These are phyloP conservation scores for Vulpes vulpes DNA, from an alignment of 2,113 vertebrate species.

Conservation along the genomic window DNA sequence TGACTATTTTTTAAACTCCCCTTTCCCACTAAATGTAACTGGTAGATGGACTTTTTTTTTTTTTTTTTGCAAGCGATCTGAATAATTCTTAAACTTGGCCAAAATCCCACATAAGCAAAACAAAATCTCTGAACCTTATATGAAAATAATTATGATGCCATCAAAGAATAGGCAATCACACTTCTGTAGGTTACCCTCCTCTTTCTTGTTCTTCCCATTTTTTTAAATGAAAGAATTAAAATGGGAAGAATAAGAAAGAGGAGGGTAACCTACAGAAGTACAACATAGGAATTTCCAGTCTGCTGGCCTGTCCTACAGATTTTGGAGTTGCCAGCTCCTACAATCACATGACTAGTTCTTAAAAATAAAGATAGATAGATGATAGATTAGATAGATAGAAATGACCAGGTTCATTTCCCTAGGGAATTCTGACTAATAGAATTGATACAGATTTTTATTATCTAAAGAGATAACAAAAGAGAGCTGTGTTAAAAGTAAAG, in stretches of 20 bases:
- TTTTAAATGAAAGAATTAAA: neutral
- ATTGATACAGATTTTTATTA: neutral
- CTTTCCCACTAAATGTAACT: neutral
- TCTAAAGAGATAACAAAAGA: neutral
- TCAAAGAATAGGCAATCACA: neutral
- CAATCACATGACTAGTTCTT: neutral
- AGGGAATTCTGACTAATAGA: neutral
- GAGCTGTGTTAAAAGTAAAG: neutral
- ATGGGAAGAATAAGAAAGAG: neutral
- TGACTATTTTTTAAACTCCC: neutral
- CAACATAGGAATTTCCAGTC: neutral
- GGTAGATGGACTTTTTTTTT: neutral
- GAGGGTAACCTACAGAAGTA: neutral
- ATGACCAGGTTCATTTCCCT: neutral
- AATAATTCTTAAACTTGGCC: neutral
- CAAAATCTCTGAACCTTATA: neutral
- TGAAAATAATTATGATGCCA: neutral
- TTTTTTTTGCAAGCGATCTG: neutral
- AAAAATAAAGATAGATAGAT: neutral
- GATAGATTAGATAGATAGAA: neutral
- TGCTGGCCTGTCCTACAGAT: neutral
- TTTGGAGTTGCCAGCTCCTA: neutral
- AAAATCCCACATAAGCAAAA: neutral
- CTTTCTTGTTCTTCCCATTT: neutral
- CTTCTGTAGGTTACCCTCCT: neutral